These are phyloP conservation scores for Heliopora coerulea DNA, from an alignment of 92 coral and sea anemone species.

Conservation along the genomic window DNA sequence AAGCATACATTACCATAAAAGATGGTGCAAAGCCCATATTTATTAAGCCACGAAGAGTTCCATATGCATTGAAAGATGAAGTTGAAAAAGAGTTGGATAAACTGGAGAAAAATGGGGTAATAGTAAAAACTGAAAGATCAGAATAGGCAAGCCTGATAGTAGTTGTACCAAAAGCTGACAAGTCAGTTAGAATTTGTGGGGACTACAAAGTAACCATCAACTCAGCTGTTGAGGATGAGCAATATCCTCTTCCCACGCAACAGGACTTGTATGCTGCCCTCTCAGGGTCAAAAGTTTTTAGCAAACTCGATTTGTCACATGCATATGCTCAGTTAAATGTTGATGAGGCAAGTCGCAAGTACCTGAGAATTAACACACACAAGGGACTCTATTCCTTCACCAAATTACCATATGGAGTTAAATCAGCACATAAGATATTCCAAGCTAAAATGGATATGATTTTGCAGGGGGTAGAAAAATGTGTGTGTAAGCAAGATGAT, in stretches of 20 bases:
- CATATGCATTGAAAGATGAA: too few relatives aligned
- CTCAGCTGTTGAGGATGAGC: not conserved
- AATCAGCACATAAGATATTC: not conserved
- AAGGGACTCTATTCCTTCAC: constrained; percentile 55
- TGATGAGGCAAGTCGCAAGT: constrained; percentile 40
- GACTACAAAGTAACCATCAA: constrained; percentile 15
- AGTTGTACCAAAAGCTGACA: not conserved
- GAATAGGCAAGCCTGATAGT: not conserved
- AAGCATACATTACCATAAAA: too few relatives aligned
- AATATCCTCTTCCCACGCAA: constrained; percentile 22
- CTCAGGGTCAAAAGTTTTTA: constrained; percentile 49
- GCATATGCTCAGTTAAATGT: constrained; percentile 54
- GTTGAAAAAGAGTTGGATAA: too few relatives aligned
- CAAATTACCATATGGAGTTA: constrained; percentile 38
- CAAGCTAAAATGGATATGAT: not conserved
- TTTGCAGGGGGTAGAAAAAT: not conserved
- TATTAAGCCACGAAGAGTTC: too few relatives aligned
- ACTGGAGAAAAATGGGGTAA: too few relatives aligned
- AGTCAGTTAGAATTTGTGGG: constrained; percentile 1
- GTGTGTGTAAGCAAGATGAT: not conserved
- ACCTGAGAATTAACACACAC: constrained; percentile 43
- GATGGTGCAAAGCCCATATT: too few relatives aligned
- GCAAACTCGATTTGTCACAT: constrained; percentile 54
- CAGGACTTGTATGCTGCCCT: constrained; percentile 56
- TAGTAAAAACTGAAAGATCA: not conserved